Conservation (phyloP, 2,888 invertebrate species). For the Drosophila hamatofila region DNA sequence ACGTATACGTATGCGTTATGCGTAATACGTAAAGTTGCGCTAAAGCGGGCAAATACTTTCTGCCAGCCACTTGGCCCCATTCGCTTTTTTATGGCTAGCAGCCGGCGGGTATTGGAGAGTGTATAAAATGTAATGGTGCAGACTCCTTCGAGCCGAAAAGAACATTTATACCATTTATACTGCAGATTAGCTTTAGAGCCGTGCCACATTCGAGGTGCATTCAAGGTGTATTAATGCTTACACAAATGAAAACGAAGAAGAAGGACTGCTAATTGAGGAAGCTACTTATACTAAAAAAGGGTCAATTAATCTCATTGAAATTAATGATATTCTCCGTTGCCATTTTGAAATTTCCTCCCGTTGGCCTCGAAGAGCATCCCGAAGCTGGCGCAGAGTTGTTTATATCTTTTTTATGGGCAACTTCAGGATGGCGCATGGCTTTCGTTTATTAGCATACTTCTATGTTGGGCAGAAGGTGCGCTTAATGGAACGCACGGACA, state of each 20-base stretch:
- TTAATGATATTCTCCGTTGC: neutral
- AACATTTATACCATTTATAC: conserved; percentile 45
- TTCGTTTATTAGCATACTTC: conserved; percentile 79
- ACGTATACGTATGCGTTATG: conserved; percentile 29
- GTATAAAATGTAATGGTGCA: conserved; percentile 52
- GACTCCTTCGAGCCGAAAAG: conserved; percentile 34
- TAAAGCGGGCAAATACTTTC: conserved; percentile 52
- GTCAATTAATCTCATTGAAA: conserved; percentile 33
- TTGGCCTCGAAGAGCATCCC: conserved; percentile 22
- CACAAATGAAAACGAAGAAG: conserved; percentile 6
- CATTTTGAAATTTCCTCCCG: neutral
- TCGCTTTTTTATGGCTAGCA: conserved; percentile 53
- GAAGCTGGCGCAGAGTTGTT: conserved; percentile 9
- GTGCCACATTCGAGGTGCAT: conserved; percentile 8
- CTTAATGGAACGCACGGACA: conserved; percentile 56
- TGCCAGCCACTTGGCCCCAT: conserved; percentile 64
- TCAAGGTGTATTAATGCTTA: conserved; percentile 22
- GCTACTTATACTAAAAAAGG: conserved; percentile 21
- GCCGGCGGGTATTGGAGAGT: conserved; percentile 33
- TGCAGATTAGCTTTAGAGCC: conserved; percentile 46
- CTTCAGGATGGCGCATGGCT: conserved; percentile 64
- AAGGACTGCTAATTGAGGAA: conserved; percentile 17
- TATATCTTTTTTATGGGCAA: conserved; percentile 61
- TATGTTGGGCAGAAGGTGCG: conserved; percentile 50
- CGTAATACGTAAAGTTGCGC: conserved; percentile 48